Evolutionary conservation across 2,113 vertebrate species (phyloP).

Genomic region (Rhabdornis inornatus): DNA sequence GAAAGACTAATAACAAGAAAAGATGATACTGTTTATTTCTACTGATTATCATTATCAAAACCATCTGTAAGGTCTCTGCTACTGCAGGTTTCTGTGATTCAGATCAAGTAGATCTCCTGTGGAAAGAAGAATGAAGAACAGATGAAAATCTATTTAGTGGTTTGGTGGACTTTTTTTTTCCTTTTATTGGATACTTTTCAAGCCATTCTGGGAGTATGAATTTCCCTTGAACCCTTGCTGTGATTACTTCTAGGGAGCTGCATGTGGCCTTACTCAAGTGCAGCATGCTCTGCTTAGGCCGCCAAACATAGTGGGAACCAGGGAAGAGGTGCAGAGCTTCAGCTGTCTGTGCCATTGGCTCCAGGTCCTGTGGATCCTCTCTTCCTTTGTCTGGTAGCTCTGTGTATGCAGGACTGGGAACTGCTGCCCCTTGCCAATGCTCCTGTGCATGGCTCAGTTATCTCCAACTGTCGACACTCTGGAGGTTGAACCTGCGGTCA

Average conservation of each 20-base stretch:
- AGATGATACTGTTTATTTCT: neutral
- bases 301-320: neutral
- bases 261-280: neutral
- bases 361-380: neutral
- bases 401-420: neutral
- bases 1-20: neutral
- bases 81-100: neutral
- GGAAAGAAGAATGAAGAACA: neutral
- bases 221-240: neutral
- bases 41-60: neutral
- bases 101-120: neutral
- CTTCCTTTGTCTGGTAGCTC: neutral
- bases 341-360: neutral
- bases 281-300: fast-evolving
- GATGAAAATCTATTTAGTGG: neutral
- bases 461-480: neutral
- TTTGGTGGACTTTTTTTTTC: neutral
- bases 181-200: neutral
- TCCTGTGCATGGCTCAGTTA: neutral
- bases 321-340: neutral
- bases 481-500: neutral
- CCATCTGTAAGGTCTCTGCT: neutral
- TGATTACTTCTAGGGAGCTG: neutral
- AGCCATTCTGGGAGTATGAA: neutral
- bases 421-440: neutral